Evolutionary conservation across 2,888 invertebrate species (phyloP), one percentile per base, ranked within the genome.

Genomic region (Trichopria drosophilae): DNA sequence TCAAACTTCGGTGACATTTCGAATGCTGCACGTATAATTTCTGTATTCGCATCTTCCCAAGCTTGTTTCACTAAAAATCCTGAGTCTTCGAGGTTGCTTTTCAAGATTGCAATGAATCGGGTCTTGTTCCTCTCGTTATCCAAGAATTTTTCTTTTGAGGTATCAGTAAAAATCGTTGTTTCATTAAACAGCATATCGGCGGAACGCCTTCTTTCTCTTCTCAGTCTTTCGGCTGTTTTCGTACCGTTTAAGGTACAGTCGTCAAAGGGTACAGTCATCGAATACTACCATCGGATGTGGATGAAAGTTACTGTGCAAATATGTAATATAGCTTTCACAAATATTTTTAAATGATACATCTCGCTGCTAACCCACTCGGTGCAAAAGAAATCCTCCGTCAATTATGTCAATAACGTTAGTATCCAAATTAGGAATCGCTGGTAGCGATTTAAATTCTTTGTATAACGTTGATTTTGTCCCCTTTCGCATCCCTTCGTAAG

Each of bases 181-280:
- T 68, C 66, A 48, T 67, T 67, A 53, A 71, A 73, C 62, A 60
- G 61, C 60, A 71, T 65, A 69, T 68, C 65, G 32, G 68, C 58
- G 66, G 59, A 68, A 60, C 65, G 69, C 64, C 67, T 67, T 63
- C 66, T 66, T 62, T 69, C 69, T 68, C 68, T 65, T 67, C 69
- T 69, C 55, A 50, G 65, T 55, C 66, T n/a, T n/a, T 72, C 67
- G 63, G 65, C 51, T 56, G 69, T 63, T 72, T 73, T 70, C 37
- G 68, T 66, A 48, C 69, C 69, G 56, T 66, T 68, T 63, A 57
- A 64, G 43, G 62, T 59, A 58, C 19, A 13, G 26, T 16, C 31
- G 4, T 69, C 64, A n/a, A n/a, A n/a, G n/a, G 34, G 64, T 62
- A 55, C 68, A 68, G 55, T 65, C 66, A 53, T 68, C 66, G 62